Percentiles rank a stretch among this genome's conserved stretches.
Evolutionary conservation across 2,888 invertebrate species (phyloP).

Genomic region (Idaea dimidiata): DNA sequence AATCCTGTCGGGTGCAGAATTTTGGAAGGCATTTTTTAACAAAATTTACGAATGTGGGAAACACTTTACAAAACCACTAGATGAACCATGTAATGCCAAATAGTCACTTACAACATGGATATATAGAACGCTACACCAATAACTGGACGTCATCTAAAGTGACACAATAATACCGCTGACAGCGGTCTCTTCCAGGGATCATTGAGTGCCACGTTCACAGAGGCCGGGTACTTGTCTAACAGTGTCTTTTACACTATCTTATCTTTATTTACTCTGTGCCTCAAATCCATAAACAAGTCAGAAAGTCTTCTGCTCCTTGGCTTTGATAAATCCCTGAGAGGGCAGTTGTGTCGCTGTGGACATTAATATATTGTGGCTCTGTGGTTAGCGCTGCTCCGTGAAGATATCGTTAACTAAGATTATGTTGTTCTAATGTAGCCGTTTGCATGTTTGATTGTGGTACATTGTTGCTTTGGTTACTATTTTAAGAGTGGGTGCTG

Average conservation of each 20-base stretch:
- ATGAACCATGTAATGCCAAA: too few relatives aligned
- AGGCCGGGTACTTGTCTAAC: too few relatives aligned
- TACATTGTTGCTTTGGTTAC: background rate
- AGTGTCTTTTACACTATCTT: slow-evolving; percentile 3
- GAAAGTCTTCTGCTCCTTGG: slow-evolving; percentile 42
- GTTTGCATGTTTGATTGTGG: background rate
- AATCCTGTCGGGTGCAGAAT: too few relatives aligned
- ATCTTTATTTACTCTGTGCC: slow-evolving; percentile 3
- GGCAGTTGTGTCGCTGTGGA: slow-evolving; percentile 43
- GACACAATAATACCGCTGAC: too few relatives aligned
- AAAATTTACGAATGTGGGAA: too few relatives aligned
- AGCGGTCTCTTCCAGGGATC: too few relatives aligned
- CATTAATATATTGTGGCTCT: slow-evolving; percentile 45
- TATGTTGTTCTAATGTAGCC: slow-evolving; percentile 18
- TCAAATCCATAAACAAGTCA: slow-evolving; percentile 21
- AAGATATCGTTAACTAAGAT: slow-evolving; percentile 27
- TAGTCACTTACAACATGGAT: too few relatives aligned
- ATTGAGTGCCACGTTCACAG: too few relatives aligned
- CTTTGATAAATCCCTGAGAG: slow-evolving; percentile 55
- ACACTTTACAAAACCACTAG: too few relatives aligned
- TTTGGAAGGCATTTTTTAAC: too few relatives aligned
- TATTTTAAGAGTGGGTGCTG: background rate
- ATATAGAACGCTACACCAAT: too few relatives aligned
- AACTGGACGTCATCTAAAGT: too few relatives aligned
- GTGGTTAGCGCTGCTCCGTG: slow-evolving; percentile 25